Conservation (phyloP, 1,140 invertebrate genomes). For the Batillaria attramentaria region DNA sequence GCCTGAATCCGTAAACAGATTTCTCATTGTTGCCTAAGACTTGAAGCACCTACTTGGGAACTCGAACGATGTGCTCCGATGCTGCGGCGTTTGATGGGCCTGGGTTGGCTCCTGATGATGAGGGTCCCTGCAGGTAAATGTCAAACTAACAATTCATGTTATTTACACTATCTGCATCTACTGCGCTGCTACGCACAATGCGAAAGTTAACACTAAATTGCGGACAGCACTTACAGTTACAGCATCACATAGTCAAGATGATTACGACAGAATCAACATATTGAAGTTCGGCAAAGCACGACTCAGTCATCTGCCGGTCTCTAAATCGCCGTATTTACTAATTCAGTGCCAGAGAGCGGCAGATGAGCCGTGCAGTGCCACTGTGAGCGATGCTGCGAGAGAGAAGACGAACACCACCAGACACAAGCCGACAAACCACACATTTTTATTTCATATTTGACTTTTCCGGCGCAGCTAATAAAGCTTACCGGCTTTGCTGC, state of each 20-base stretch:
- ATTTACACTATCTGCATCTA: background rate
- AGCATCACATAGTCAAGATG: background rate
- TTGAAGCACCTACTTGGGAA: constrained; percentile 37
- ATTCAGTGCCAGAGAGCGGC: too few species aligned
- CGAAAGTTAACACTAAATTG: background rate
- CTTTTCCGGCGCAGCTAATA: too few species aligned
- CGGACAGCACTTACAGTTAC: background rate
- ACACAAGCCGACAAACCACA: too few species aligned
- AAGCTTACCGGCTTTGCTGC: too few species aligned
- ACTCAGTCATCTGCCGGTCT: too few species aligned
- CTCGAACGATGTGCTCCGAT: constrained; percentile 55
- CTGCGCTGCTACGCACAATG: background rate
- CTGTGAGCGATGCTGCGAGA: too few species aligned
- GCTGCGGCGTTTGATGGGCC: constrained; percentile 20
- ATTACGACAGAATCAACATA: background rate
- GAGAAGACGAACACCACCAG: too few species aligned
- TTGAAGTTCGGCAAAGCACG: background rate
- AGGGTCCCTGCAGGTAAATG: background rate
- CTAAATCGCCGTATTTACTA: too few species aligned
- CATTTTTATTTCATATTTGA: too few species aligned
- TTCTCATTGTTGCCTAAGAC: too few species aligned
- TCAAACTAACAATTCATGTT: background rate
- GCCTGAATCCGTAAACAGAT: too few species aligned
- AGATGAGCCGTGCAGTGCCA: too few species aligned
- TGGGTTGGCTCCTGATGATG: background rate